Evolutionary conservation across 2,888 invertebrate genomes (phyloP).

Genomic region (Diploptera punctata): DNA sequence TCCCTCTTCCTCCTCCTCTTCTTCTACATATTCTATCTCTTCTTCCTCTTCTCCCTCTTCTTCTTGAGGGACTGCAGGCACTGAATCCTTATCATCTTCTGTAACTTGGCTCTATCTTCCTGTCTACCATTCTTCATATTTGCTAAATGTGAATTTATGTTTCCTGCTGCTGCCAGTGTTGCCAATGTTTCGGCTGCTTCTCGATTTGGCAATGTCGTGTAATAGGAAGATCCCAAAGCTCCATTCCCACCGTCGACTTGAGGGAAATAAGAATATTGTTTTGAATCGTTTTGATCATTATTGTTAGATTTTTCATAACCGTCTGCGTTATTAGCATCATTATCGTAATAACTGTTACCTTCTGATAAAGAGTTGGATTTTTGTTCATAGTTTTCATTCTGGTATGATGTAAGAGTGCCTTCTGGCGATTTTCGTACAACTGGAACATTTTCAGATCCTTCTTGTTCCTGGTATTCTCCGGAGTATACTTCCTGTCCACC

Average conservation of each 20-base stretch:
- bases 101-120: constrained; percentile 34
- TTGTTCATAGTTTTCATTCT: background rate
- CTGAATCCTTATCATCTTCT: constrained; percentile 39
- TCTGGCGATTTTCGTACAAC: constrained; percentile 12
- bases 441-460: constrained; percentile 18
- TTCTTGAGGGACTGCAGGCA: constrained; percentile 46
- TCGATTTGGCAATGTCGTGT: constrained; percentile 66
- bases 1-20: constrained; percentile 47
- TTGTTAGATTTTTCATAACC: constrained; percentile 2
- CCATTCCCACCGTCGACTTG: background rate
- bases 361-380: background rate
- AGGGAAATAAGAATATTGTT: background rate
- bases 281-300: too few relatives aligned
- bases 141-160: constrained; percentile 55
- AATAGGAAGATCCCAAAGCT: constrained; percentile 50
- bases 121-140: constrained; percentile 41
- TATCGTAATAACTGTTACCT: constrained; percentile 7
- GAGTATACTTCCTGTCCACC: background rate
- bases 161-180: constrained; percentile 64
- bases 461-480: constrained; percentile 19
- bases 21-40: constrained; percentile 46
- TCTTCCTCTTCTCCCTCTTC: constrained; percentile 47
- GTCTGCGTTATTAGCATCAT: background rate
- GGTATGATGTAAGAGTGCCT: background rate
- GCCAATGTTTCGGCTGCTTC: constrained; percentile 67